Conservation (phyloP, 2,888 invertebrate species). For the Halocaridina rubra region DNA sequence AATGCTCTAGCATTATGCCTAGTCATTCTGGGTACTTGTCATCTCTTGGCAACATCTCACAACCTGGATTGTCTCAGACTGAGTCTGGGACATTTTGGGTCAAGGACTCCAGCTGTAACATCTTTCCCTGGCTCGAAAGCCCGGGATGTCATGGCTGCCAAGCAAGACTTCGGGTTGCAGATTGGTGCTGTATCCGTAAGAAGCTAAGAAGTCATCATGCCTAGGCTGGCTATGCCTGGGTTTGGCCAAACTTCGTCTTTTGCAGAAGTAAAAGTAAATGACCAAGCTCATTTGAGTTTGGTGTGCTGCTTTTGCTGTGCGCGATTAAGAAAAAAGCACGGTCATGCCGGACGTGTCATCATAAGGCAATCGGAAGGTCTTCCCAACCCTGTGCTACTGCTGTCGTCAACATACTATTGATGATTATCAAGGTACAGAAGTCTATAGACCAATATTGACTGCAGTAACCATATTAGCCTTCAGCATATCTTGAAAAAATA, state of each 20-base stretch:
- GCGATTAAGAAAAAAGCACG: too few species aligned
- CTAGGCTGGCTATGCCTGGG: slow-evolving; percentile 1
- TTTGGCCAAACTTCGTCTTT: too few species aligned
- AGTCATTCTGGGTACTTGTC: slow-evolving; percentile 33
- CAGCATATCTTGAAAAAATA: slow-evolving; percentile 2
- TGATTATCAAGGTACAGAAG: slow-evolving; percentile 51
- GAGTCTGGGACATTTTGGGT: too few species aligned
- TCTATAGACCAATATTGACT: slow-evolving; percentile 30
- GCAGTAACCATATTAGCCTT: slow-evolving; percentile 22
- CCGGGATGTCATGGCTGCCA: not conserved
- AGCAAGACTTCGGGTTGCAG: not conserved
- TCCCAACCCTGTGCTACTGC: not conserved
- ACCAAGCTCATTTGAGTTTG: too few species aligned
- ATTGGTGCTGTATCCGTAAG: not conserved
- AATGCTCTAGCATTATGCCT: slow-evolving; percentile 26
- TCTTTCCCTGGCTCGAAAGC: slow-evolving; percentile 14
- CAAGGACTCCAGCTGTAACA: too few species aligned
- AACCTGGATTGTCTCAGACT: not conserved
- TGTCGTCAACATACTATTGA: slow-evolving; percentile 30
- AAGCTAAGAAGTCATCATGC: not conserved
- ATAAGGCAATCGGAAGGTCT: too few species aligned
- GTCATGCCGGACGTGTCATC: too few species aligned
- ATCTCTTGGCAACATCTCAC: not conserved
- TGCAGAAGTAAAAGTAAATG: slow-evolving; percentile 2
- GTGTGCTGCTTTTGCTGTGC: too few species aligned